phyloP scores from a whole-genome alignment of 2,797 vertebrate genomes.

The Sylvilagus floridanus region DNA sequence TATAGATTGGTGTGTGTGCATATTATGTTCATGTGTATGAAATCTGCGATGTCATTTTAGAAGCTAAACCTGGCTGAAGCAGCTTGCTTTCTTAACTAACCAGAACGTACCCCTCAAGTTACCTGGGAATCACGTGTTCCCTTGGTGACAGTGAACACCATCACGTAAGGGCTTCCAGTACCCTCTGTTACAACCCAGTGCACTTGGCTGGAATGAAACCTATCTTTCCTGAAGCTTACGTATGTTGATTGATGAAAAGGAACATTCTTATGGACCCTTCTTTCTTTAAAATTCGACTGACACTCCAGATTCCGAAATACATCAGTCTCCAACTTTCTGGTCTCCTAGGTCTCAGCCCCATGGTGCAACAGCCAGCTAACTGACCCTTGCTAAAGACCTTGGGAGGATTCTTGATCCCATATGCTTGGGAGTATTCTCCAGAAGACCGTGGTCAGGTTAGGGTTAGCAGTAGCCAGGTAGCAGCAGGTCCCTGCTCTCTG shows the following conservation, averaged over 20 bases:
- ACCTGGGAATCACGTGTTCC: neutral
- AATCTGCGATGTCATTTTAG: neutral
- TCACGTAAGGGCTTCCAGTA: neutral
- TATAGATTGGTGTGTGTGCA: neutral
- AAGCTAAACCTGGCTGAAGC: slow-evolving; percentile 10
- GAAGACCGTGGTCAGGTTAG: too few relatives aligned
- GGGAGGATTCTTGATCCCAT: neutral
- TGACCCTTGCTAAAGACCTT: neutral
- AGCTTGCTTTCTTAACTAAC: slow-evolving; percentile 35
- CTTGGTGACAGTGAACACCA: neutral
- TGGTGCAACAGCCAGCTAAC: neutral
- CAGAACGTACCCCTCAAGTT: neutral
- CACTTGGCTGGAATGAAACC: neutral
- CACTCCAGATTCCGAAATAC: neutral
- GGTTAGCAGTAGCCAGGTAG: neutral
- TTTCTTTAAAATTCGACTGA: neutral
- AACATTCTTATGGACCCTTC: neutral
- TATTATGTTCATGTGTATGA: neutral
- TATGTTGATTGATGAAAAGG: neutral
- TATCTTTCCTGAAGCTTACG: neutral
- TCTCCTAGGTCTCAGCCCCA: neutral
- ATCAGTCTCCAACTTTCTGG: neutral
- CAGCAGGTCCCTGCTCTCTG: neutral
- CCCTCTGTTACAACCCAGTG: neutral
- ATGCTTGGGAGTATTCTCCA: neutral